Conservation (phyloP, 2,113 vertebrate species). For the Vireo altiloquus region DNA sequence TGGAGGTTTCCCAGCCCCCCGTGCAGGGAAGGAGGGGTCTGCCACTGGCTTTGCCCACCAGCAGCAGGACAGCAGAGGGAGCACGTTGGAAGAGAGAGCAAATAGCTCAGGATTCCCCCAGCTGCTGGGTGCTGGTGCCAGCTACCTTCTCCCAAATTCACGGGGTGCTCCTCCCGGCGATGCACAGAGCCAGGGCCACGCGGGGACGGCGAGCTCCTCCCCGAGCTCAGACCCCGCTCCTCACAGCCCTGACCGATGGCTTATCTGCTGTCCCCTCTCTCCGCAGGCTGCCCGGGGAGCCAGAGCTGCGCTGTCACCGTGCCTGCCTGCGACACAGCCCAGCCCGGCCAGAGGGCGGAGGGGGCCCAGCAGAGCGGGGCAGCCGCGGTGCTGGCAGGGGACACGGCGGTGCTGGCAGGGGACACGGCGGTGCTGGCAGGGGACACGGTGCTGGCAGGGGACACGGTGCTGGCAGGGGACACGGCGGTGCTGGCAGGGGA, state of each 20-base stretch:
- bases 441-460: not conserved
- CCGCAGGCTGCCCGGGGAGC: not conserved
- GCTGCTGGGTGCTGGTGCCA: not conserved
- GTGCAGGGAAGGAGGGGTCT: not conserved
- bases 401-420: not conserved
- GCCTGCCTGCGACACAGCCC: not conserved
- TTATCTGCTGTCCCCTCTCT: not conserved
- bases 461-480: constrained; percentile 8
- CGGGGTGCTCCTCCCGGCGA: not conserved
- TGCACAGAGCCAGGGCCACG: not conserved
- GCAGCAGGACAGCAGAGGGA: not conserved
- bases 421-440: constrained; percentile 1
- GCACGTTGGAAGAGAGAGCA: not conserved
- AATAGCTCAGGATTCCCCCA: not conserved
- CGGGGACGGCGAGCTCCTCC: rapidly evolving
- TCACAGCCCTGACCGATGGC: not conserved
- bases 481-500: not conserved
- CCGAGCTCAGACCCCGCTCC: not conserved
- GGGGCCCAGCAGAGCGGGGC: constrained; percentile 60
- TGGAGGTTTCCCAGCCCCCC: not conserved
- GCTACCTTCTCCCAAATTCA: not conserved
- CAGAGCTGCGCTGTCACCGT: rapidly evolving
- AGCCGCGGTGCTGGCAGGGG: not conserved
- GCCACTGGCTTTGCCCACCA: not conserved
- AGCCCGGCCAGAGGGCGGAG: constrained; percentile 53